A percentile compares a stretch with the other conserved stretches of the same genome.
These are phyloP conservation scores for Spheniscus humboldti DNA, from an alignment of 2,797 vertebrate species.

Conservation along the genomic window DNA sequence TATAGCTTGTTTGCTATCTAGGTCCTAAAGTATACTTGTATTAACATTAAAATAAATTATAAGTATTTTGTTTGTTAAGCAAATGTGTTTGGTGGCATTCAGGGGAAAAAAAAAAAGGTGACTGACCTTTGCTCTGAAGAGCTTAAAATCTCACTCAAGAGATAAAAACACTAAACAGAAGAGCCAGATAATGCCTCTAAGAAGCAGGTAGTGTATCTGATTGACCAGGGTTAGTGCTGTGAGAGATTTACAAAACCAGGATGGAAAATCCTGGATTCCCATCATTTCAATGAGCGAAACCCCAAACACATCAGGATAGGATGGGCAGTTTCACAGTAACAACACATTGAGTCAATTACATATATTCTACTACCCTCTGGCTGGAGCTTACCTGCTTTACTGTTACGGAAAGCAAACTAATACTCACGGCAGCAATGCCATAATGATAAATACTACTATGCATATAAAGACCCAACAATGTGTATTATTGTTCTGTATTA, in stretches of 20 bases:
- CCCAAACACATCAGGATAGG: not conserved
- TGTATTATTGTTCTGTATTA: not conserved
- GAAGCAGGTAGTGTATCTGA: not conserved
- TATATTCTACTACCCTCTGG: not conserved
- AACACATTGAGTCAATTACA: not conserved
- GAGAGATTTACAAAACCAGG: not conserved
- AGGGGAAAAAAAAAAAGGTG: not conserved
- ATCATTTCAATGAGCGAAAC: not conserved
- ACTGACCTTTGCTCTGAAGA: not conserved
- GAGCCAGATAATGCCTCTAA: not conserved
- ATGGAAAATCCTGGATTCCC: not conserved
- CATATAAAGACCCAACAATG: not conserved
- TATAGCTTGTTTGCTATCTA: not conserved
- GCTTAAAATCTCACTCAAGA: not conserved
- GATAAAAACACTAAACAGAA: not conserved
- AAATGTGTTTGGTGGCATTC: not conserved
- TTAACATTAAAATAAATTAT: not conserved
- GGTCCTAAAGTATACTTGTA: not conserved
- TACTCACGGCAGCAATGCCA: not conserved
- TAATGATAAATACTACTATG: not conserved
- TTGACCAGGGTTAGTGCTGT: not conserved
- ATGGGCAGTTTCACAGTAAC: not conserved
- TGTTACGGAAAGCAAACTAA: not conserved
- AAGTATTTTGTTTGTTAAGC: not conserved
- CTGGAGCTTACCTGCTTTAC: not conserved